Conservation (phyloP, 2,113 vertebrate genomes). For the Ornithorhynchus anatinus region DNA sequence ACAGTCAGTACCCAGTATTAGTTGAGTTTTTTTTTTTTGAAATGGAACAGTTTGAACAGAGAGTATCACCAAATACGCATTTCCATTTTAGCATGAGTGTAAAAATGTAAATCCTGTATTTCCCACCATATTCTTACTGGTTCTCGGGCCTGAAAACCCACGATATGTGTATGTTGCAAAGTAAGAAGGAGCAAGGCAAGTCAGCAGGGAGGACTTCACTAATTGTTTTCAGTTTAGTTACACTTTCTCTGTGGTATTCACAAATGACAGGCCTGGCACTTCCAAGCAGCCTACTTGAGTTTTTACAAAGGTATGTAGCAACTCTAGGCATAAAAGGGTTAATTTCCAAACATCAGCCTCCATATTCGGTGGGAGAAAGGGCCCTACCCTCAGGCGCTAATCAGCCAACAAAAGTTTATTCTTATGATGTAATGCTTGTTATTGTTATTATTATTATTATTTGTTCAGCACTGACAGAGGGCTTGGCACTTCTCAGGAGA, state of each 20-base stretch:
- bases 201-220: too few species aligned
- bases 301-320: conserved; percentile 1
- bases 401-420: conserved; percentile 3
- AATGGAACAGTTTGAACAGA: too few species aligned
- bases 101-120: not conserved
- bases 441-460: conserved; percentile 28
- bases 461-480: not conserved
- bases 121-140: conserved; percentile 4
- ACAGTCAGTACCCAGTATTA: too few species aligned
- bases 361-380: not conserved
- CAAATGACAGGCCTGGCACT: too few species aligned
- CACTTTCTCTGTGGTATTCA: too few species aligned
- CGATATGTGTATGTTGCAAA: too few species aligned
- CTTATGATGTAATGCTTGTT: not conserved
- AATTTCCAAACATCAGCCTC: conserved; percentile 1
- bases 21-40: too few species aligned
- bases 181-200: too few species aligned
- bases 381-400: not conserved
- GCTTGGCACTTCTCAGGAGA: not conserved
- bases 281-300: not conserved
- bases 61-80: conserved; percentile 10
- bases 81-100: conserved; percentile 5
- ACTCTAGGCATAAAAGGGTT: not conserved
- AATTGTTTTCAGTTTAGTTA: too few species aligned
- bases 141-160: not conserved